Percentiles rank a stretch among this genome's conserved stretches.
Conservation (phyloP, 2,113 vertebrate genomes). For the Diglossa brunneiventris region DNA sequence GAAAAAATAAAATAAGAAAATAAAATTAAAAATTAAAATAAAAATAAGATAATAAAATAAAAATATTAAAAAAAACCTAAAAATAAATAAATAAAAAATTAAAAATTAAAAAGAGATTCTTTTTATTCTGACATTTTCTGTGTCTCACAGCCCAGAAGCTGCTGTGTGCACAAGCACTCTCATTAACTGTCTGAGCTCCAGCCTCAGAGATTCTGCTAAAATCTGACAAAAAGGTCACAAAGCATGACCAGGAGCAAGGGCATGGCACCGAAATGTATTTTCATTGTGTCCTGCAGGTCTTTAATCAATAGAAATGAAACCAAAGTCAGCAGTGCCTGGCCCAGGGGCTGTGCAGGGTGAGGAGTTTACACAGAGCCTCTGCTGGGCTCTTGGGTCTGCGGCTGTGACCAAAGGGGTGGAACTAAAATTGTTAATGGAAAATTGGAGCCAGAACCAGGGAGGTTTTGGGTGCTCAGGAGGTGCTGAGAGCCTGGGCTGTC, state of each 20-base stretch:
- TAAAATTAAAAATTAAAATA: too few species aligned
- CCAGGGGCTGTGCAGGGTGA: not conserved
- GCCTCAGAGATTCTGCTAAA: not conserved
- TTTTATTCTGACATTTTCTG: not conserved
- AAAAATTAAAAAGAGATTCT: too few species aligned
- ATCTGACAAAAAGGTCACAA: not conserved
- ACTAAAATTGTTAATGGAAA: too few species aligned
- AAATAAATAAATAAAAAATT: not conserved
- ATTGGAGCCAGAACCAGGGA: not conserved
- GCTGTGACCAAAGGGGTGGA: not conserved
- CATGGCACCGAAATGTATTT: not conserved
- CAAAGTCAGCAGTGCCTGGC: not conserved
- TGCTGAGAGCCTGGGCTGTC: not conserved
- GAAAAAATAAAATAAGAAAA: too few species aligned
- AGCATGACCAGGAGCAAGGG: not conserved
- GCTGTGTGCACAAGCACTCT: not conserved
- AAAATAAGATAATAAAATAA: too few species aligned
- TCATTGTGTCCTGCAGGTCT: not conserved
- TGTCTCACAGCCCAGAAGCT: not conserved
- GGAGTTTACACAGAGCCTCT: not conserved
- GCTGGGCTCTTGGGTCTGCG: fast-evolving
- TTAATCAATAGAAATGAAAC: not conserved
- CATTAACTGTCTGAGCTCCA: fast-evolving
- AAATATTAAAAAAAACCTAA: too few species aligned
- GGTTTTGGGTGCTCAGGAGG: fast-evolving